Percentiles rank a stretch among this genome's conserved stretches.
Conservation (phyloP, 2,113 vertebrate genomes). For the Hylia prasina region DNA sequence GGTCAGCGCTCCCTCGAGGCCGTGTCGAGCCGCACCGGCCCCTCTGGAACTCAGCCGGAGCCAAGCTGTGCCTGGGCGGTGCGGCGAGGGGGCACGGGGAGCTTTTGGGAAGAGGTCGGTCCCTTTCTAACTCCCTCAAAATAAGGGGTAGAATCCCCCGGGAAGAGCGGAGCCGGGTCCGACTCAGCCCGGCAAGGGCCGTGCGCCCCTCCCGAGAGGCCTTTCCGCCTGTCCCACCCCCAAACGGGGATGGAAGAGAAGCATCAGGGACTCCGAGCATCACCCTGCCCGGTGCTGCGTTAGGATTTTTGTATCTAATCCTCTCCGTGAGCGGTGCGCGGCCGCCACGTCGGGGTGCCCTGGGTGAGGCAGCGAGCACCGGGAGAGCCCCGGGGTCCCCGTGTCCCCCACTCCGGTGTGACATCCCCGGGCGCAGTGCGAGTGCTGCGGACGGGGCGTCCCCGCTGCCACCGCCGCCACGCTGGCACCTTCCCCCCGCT, state of each 20-base stretch:
- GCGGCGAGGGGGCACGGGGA: neutral
- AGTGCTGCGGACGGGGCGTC: neutral
- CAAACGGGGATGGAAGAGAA: neutral
- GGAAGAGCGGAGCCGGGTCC: neutral
- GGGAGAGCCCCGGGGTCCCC: neutral
- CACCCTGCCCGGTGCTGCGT: neutral
- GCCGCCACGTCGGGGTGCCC: neutral
- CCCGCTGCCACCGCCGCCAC: neutral
- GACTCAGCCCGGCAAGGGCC: neutral
- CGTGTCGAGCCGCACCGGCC: neutral
- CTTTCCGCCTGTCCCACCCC: neutral
- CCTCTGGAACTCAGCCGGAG: neutral
- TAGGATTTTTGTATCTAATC: neutral
- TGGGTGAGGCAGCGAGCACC: neutral
- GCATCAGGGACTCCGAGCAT: too few relatives aligned
- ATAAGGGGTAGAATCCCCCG: rapidly evolving
- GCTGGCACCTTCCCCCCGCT: neutral
- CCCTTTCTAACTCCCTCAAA: neutral
- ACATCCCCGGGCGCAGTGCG: neutral
- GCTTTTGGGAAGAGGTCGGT: neutral
- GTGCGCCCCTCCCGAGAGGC: neutral
- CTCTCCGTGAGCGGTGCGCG: neutral
- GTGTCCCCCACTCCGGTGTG: neutral
- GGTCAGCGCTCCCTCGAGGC: neutral
- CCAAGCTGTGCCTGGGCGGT: neutral